Conservation (phyloP, 2,113 vertebrate species). For the Aphelocoma coerulescens region DNA sequence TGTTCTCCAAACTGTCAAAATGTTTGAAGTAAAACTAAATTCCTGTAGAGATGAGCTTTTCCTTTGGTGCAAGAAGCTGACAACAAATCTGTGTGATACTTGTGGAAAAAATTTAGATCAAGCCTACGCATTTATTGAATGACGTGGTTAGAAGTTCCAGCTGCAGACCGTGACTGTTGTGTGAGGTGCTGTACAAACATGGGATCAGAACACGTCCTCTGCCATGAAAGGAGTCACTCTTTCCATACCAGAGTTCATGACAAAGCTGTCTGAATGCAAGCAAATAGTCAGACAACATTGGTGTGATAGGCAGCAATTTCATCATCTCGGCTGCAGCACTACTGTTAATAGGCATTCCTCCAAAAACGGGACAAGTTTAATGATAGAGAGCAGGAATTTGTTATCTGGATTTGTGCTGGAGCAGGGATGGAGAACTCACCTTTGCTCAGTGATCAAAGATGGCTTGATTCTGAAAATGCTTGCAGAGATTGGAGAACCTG, state of each 20-base stretch:
- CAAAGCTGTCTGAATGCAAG: neutral
- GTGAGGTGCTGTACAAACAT: neutral
- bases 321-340: neutral
- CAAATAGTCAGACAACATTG: neutral
- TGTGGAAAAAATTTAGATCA: neutral
- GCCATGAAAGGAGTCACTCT: neutral
- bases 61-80: neutral
- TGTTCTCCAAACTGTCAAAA: neutral
- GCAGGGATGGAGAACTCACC: neutral
- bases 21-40: neutral
- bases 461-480: neutral
- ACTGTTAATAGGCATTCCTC: neutral
- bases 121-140: neutral
- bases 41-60: neutral
- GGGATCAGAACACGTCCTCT: neutral
- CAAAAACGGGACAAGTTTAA: neutral
- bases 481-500: neutral
- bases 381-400: neutral
- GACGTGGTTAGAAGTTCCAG: neutral
- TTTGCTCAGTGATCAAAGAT: neutral
- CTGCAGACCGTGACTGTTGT: neutral
- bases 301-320: neutral
- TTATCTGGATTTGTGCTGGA: neutral
- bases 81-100: neutral
- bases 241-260: neutral